Evolutionary conservation across 2,797 vertebrate species (phyloP), one percentile per base, ranked within the genome.

Genomic region (Sebastes taczanowskii): DNA sequence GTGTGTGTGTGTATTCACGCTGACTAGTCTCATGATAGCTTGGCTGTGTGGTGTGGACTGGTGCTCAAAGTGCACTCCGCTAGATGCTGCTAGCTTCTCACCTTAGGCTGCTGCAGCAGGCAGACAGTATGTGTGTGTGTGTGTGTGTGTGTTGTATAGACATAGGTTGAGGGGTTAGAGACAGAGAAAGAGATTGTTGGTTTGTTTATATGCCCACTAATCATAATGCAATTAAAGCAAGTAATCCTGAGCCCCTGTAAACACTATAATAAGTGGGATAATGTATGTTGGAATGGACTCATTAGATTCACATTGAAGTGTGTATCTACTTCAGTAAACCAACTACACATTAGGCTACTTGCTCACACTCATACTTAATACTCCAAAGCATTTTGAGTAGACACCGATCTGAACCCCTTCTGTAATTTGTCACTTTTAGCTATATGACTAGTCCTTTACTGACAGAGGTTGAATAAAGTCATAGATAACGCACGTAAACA

Each of bases 31-130:
- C 81, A 86, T 94, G 88, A 92, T 91, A 83, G 77, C 90, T 89
- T 73, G 82, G 70, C 78, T 81, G 74, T 82, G 66, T 81, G 87
- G 60, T 76, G 84, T 74, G 62, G 86, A 94, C 80, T 91, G 88
- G 93, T 95, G 91, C 88, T 95, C 92, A 94, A 93, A 94, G 88
- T 27, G 85, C 90, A 92, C 86, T 91, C 77, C 87, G 72, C 71
- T 88, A 74, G 76, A 83, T 71, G 82, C 60, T 69, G 63, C 63
- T 42, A 52, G 82, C 66, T 56, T 80, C 80, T 80, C 76, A 86
- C 78, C 81, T 68, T 27, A 77, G 87, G 85, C 78, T 84, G 82
- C 81, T 73, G 58, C 58, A 76, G 38, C 71, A 73, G 82, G 78
- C 71, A 46, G 27, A 62, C 22, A 27, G n/a, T 72, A 14, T 56